Evolutionary conservation across 2,888 invertebrate genomes (phyloP), one percentile per base, ranked within the genome.

Genomic region (Chaitophorus viminalis): DNA sequence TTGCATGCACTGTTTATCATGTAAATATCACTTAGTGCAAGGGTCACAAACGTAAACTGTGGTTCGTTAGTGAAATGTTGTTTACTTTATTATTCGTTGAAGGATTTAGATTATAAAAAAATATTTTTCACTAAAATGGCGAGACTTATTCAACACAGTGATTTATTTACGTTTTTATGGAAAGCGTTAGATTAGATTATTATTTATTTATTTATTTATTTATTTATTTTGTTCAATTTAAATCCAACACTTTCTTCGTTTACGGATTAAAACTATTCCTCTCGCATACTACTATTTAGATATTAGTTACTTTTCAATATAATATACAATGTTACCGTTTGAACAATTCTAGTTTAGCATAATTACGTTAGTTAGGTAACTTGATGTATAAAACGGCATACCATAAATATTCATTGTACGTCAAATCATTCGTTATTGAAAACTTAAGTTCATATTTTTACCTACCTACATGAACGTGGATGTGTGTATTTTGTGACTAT

Each of bases 11-110:
- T 77, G 77, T 77, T 77, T 77, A 77, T 77, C 77, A 31, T 77
- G 77, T 54, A 77, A 77, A 77, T 31, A 77, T 77, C 9, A 54
- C 52, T 54, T 77, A 52, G 52, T 25, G 21, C n/a, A 77, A 77
- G 11, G 77, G 77, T 77, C 77, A 77, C 31, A 77, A 31, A 77
- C 14, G 46, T 77, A 31, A 77, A 77, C 77, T 54, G 77, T 11
- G 77, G 77, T 77, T 77, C 77, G 77, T 77, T 77, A 77, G 77
- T 52, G 31, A 52, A 54, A 77, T 77, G 31, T 25, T 77, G 77
- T 77, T 77, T 77, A 77, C 31, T 77, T 29, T 54, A 54, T n/a
- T 68, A 68, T 68, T 68, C n/a, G 68, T 65, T n/a, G n/a, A 65
- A 65, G 2, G 68, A 29, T 68, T 68, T 68, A 0, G n/a, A 25